Percentiles rank a stretch among this genome's conserved stretches.
These are phyloP conservation scores for Drosophila pachea DNA, from an alignment of 1,140 invertebrate species.

Conservation along the genomic window DNA sequence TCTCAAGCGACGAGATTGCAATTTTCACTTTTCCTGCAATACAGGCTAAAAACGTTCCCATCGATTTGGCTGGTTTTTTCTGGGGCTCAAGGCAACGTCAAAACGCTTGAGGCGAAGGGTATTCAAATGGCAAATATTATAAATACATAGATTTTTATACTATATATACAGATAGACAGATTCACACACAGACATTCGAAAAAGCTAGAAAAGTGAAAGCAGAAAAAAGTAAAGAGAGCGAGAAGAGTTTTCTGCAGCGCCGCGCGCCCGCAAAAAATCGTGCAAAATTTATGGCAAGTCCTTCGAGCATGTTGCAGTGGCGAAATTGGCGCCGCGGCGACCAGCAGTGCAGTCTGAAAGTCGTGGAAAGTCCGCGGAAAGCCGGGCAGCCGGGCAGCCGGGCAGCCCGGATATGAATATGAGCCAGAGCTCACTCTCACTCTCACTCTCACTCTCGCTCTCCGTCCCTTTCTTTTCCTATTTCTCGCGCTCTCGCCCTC, in stretches of 20 bases:
- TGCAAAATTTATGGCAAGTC: slow-evolving; percentile 69
- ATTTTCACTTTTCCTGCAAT: no score
- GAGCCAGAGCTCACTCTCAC: background rate
- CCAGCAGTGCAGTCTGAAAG: background rate
- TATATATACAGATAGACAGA: background rate
- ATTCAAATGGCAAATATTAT: background rate
- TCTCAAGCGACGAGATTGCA: no score
- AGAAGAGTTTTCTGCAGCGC: slow-evolving; percentile 38
- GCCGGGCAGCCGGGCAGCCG: background rate
- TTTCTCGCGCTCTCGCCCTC: background rate
- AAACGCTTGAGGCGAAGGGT: background rate
- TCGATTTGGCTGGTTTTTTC: no score
- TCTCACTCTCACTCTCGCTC: background rate
- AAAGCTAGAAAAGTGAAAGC: background rate
- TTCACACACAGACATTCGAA: background rate
- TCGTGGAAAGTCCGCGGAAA: slow-evolving; percentile 1
- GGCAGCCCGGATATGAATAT: slow-evolving; percentile 13
- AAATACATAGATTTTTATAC: slow-evolving; percentile 11
- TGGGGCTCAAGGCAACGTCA: background rate
- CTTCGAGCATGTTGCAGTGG: slow-evolving; percentile 49
- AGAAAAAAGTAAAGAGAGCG: background rate
- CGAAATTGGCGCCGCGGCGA: slow-evolving; percentile 33
- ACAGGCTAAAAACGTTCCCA: no score
- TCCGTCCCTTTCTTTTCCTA: background rate
- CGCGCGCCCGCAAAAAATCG: slow-evolving; percentile 46